phyloP scores from a whole-genome alignment of 2,888 invertebrate species.

The Drosophila vallismaia region DNA sequence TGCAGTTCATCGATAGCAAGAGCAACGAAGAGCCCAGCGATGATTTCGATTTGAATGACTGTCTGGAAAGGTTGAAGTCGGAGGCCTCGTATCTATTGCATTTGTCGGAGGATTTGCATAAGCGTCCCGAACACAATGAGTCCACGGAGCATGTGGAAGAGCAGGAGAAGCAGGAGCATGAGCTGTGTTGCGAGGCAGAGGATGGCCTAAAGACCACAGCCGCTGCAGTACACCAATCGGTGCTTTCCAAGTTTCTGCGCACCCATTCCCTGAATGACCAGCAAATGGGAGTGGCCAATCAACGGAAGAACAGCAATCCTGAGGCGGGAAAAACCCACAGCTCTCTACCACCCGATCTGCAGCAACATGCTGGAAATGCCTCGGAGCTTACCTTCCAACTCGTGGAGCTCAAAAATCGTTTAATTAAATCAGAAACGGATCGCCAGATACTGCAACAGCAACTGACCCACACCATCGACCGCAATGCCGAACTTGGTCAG shows the following conservation, averaged over 20 bases:
- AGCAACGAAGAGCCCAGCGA: constrained; percentile 80
- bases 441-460: constrained; percentile 85
- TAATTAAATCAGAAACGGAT: constrained; percentile 83
- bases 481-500: constrained; percentile 85
- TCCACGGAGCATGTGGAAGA: constrained; percentile 70
- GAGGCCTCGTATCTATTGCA: constrained; percentile 90
- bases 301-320: constrained; percentile 52
- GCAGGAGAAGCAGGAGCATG: constrained; percentile 68
- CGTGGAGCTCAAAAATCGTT: constrained; percentile 85
- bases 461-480: constrained; percentile 86
- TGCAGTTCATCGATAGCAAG: constrained; percentile 86
- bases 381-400: constrained; percentile 85
- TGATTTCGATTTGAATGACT: constrained; percentile 87
- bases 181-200: constrained; percentile 71
- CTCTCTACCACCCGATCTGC: constrained; percentile 81
- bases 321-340: constrained; percentile 60
- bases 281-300: constrained; percentile 61
- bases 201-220: constrained; percentile 69
- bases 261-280: constrained; percentile 82
- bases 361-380: constrained; percentile 71
- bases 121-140: constrained; percentile 53
- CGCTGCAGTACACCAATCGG: constrained; percentile 52
- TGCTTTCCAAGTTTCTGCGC: constrained; percentile 73
- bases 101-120: constrained; percentile 84
- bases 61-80: constrained; percentile 87